phyloP scores from a whole-genome alignment of 2,113 vertebrate genomes.

The Dicentrarchus labrax region DNA sequence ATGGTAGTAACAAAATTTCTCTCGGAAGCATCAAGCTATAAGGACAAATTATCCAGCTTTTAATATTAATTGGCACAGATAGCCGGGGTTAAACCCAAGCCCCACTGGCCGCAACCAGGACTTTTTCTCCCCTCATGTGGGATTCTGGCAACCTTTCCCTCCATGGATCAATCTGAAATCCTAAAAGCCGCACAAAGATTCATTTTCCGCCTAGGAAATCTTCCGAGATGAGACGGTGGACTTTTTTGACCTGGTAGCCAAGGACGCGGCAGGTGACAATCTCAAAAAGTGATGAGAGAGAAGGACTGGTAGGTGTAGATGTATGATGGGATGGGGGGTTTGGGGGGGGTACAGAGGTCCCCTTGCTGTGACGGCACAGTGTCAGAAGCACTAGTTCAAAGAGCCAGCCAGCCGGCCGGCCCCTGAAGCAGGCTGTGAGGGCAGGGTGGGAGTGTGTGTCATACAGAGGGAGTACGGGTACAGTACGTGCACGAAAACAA shows the following conservation, averaged over 20 bases:
- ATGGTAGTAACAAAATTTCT: not conserved
- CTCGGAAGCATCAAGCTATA: constrained; percentile 15
- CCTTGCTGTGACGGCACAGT: constrained; percentile 68
- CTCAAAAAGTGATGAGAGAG: constrained; percentile 24
- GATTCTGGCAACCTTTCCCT: not conserved
- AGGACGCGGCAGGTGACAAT: constrained; percentile 28
- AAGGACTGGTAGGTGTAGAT: constrained; percentile 31
- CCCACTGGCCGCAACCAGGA: not conserved
- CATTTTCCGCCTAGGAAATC: constrained; percentile 20
- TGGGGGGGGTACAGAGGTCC: constrained; percentile 53
- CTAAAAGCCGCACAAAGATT: constrained; percentile 26
- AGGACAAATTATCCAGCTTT: constrained; percentile 17
- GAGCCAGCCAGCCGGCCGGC: constrained; percentile 44
- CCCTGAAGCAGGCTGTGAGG: constrained; percentile 38
- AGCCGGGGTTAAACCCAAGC: constrained; percentile 10
- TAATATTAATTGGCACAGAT: constrained; percentile 31
- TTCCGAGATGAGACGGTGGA: constrained; percentile 30
- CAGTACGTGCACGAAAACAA: constrained; percentile 41
- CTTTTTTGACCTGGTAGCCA: constrained; percentile 42
- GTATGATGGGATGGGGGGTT: constrained; percentile 14
- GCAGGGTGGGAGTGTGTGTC: constrained; percentile 38
- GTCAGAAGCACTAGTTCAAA: constrained; percentile 77
- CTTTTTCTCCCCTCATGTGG: not conserved
- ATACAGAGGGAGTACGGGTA: constrained; percentile 7
- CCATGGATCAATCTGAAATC: constrained; percentile 43